Base-by-base conservation (phyloP, 2,113 vertebrate species). In the Scomber colias region DNA sequence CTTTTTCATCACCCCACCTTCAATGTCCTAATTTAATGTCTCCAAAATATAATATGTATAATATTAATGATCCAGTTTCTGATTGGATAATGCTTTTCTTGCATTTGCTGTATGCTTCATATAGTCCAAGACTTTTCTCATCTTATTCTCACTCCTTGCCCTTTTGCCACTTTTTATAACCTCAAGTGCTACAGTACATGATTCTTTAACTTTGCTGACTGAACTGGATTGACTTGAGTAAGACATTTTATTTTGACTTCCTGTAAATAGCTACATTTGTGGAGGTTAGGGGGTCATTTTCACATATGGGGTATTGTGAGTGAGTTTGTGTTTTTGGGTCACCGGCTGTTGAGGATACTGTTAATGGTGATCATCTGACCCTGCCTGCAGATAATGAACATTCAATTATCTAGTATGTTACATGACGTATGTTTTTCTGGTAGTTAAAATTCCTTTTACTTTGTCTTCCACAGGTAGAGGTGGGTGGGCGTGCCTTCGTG, bases 401-500 rank as follows among this genome's bases (percentile, higher is more conserved):
- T 40, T 2, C 1, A 45, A 8, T 15, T 45, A 24, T 64, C 11
- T 44, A 21, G 19, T 63, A 40, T 40, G 35, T 40, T 40, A 40
- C 15, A 1, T 21, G 12, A 2, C 11, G 21, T 21, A 21, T 68
- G 5, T 40, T 54, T 60, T 3, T 53, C 60, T 21, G 27, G 11
- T 50, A 11, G 2, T 13, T 51, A 21, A 24, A 11, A 54, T 0
- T 10, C 51, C 17, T 64, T 19, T 40, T 35, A 21, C 45, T 5
- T 77, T 71, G 59, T 75, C 35, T 50, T 81, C 27, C 57, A 11
- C 85, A 95, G 95, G 90, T 95, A 35, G 92, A 94, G 45, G 90
- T 90, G 31, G 91, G 80, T 88, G 96, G 98, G 61, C 95, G 93
- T 79, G 98, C 97, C 14, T 96, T 91, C 1, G 86, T 89, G 59